Evolutionary conservation across 2,888 invertebrate species (phyloP).

Genomic region (Phania funesta): DNA sequence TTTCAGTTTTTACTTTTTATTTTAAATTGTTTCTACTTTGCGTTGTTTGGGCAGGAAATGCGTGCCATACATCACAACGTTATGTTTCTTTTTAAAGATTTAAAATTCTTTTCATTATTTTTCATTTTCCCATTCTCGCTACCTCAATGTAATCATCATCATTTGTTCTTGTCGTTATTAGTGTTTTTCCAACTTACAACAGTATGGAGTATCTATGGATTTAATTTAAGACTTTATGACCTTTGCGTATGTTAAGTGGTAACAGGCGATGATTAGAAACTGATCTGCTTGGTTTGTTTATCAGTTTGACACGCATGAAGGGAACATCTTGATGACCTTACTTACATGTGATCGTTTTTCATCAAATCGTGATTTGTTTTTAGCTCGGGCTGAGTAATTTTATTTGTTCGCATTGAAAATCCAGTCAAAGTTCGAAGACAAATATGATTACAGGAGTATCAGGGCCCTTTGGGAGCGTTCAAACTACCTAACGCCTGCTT

Average conservation of each 20-base stretch:
- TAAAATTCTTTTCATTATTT: not conserved
- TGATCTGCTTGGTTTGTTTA: not conserved
- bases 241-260: constrained; percentile 21
- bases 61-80: constrained; percentile 67
- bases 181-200: constrained; percentile 40
- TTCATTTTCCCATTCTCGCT: constrained; percentile 1
- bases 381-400: too few relatives aligned
- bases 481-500: too few relatives aligned
- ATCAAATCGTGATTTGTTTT: too few relatives aligned
- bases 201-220: constrained; percentile 16
- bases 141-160: constrained; percentile 59
- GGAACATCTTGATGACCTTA: not conserved
- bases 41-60: constrained; percentile 64
- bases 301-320: not conserved
- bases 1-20: constrained; percentile 15
- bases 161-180: constrained; percentile 63
- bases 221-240: constrained; percentile 58
- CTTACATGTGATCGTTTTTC: too few relatives aligned
- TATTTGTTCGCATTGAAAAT: too few relatives aligned
- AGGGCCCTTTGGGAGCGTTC: too few relatives aligned
- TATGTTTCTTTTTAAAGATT: constrained; percentile 24
- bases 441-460: too few relatives aligned
- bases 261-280: not conserved
- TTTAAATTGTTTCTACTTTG: constrained; percentile 14
- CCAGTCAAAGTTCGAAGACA: too few relatives aligned